Evolutionary conservation across 2,113 vertebrate species (phyloP).

Genomic region (Ammodytes marinus): DNA sequence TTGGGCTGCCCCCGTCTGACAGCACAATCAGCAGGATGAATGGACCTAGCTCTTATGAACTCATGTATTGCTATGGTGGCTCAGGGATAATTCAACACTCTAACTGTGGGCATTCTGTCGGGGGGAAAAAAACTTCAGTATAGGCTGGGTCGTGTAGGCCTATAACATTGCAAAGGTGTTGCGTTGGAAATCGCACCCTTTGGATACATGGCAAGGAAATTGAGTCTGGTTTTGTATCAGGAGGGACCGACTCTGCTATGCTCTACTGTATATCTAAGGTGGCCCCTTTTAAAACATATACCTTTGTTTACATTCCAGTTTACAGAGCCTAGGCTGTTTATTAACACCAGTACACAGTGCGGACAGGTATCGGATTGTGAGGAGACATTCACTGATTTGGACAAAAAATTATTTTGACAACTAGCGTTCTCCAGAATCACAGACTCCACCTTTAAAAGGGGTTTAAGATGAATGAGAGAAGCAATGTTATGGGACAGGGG

Average conservation of each 20-base stretch:
- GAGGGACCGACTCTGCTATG: not conserved
- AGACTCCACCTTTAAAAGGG: no score
- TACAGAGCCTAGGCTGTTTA: no score
- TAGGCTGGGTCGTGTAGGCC: not conserved
- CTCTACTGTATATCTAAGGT: not conserved
- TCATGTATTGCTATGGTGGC: slow-evolving; percentile 3
- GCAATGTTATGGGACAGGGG: not conserved
- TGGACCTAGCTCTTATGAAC: slow-evolving; percentile 31
- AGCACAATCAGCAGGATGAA: slow-evolving; percentile 61
- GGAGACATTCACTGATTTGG: no score
- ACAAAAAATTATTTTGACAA: no score
- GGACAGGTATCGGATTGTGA: no score
- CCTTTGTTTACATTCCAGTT: no score
- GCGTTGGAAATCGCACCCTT: not conserved
- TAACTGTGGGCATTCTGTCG: slow-evolving; percentile 11
- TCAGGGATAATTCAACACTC: slow-evolving; percentile 20
- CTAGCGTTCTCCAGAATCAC: no score
- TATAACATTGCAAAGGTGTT: not conserved
- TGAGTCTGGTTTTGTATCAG: not conserved
- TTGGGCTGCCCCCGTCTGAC: slow-evolving; percentile 49
- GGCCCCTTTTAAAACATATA: no score
- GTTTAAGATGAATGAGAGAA: slow-evolving; percentile 7
- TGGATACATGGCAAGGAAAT: slow-evolving; percentile 3
- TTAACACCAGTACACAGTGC: no score
- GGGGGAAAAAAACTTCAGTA: slow-evolving; percentile 8